Evolutionary conservation across 2,797 vertebrate genomes (phyloP), one percentile per base, ranked within the genome.

Genomic region (Chelon labrosus): DNA sequence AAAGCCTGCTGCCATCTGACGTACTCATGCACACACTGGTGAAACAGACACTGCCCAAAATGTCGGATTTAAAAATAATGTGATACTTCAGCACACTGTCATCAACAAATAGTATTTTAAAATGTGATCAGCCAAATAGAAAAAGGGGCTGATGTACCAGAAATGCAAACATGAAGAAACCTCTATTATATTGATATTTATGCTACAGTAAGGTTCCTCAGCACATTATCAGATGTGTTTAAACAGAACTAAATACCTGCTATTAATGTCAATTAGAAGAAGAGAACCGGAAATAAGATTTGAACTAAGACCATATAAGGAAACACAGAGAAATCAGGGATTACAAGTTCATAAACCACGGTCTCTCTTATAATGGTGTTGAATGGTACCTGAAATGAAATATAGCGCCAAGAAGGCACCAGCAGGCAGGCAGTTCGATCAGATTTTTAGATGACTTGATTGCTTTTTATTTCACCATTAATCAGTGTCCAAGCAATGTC

Each of bases 371-470:
- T 60, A 50, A 71, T 35, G 37, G 62, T n/a, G n/a, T n/a, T n/a
- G n/a, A n/a, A n/a, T 17, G 14, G 17, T 16, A 27, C 20, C 12
- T 20, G 46, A 39, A 39, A 39, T 39, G 38, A 39, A 39, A 11
- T 31, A 31, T 7, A 31, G 31, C 38, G 13, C 46, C 49, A 54
- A 3, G 46, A 5, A 31, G 35, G 58, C 50, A 58, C 60, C 57
- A 63, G 60, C 46, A 5, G 44, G 38, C 31, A 70, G 50, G 25
- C 54, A 31, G 11, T 13, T 38, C 44, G 31, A 9, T 54, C 51
- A 39, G 49, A 16, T 46, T 74, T 76, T 76, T 20, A 77, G 63
- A 80, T 58, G 58, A 77, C 53, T 82, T 47, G 7, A 11, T 68
- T 75, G 63, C 10, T 53, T 65, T 70, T 75, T 77, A n/a, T 52